phyloP scores from a whole-genome alignment of 2,797 vertebrate genomes.

The Scarus forsteni region DNA sequence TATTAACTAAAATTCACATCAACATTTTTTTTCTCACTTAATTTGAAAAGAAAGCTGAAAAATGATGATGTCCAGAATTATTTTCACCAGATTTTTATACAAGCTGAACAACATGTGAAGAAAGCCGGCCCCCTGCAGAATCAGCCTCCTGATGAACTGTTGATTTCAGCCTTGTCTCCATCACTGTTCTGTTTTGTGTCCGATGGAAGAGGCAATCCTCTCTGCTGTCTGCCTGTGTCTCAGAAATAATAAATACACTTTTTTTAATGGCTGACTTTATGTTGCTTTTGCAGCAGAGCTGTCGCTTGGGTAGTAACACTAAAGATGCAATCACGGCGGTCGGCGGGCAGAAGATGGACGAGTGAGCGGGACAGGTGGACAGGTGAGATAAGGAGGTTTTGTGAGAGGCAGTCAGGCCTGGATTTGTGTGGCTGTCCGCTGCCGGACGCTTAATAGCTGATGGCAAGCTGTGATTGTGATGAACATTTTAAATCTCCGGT shows the following conservation, averaged over 20 bases:
- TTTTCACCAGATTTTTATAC: neutral
- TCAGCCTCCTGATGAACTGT: conserved; percentile 51
- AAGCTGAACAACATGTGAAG: conserved; percentile 3
- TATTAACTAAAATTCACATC: too few relatives aligned
- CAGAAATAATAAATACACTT: conserved; percentile 82
- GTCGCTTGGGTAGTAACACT: conserved; percentile 78
- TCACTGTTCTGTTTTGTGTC: conserved; percentile 58
- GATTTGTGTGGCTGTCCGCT: conserved; percentile 82
- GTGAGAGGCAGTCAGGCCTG: conserved; percentile 79
- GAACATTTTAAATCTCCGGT: conserved; percentile 83
- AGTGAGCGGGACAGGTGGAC: conserved; percentile 84
- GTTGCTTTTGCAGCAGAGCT: conserved; percentile 80
- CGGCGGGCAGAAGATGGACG: conserved; percentile 79
- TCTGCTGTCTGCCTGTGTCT: conserved; percentile 76
- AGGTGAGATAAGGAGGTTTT: conserved; percentile 86
- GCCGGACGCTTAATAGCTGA: conserved; percentile 83
- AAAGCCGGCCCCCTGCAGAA: neutral
- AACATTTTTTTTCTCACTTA: too few relatives aligned
- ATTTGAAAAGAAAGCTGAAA: neutral
- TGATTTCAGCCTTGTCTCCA: conserved; percentile 65
- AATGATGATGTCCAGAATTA: neutral
- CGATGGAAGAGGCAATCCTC: conserved; percentile 75
- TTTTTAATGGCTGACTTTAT: conserved; percentile 85
- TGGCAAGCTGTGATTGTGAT: conserved; percentile 83
- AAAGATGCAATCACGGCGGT: conserved; percentile 82